A percentile compares a stretch with the other conserved stretches of the same genome.
phyloP scores from a whole-genome alignment of 2,888 invertebrate species.

The Ophion ellenae region DNA sequence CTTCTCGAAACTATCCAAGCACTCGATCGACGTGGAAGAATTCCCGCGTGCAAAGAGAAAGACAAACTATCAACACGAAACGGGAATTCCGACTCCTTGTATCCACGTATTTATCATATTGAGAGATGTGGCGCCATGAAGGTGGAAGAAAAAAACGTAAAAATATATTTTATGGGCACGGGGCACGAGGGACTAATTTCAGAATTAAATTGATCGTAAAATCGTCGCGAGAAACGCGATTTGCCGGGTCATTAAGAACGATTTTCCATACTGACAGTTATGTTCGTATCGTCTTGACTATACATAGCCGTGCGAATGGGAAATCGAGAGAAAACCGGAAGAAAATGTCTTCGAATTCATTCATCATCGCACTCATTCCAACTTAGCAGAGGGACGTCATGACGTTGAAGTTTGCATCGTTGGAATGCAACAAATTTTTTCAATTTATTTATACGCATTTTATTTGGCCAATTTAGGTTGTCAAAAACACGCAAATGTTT shows the following conservation, averaged over 20 bases:
- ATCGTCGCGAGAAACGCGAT: background rate
- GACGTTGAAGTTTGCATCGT: too few species aligned
- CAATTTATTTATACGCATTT: too few species aligned
- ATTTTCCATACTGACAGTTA: background rate
- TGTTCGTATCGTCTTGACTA: background rate
- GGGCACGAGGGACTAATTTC: background rate
- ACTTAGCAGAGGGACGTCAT: background rate
- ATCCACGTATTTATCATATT: conserved; percentile 10
- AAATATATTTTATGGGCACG: conserved; percentile 1
- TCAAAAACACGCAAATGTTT: too few species aligned
- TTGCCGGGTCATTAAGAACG: conserved; percentile 37
- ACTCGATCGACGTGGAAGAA: background rate
- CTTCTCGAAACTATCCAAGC: background rate
- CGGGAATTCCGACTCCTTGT: conserved; percentile 2
- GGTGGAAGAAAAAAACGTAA: background rate
- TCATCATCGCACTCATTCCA: background rate
- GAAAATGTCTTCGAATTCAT: background rate
- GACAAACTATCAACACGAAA: conserved; percentile 8
- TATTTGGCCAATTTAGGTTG: too few species aligned
- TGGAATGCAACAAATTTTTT: too few species aligned
- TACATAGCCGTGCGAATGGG: conserved; percentile 2
- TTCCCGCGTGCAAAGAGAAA: background rate
- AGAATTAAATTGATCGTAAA: conserved; percentile 54
- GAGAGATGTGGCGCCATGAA: conserved; percentile 6
- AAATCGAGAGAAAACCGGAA: background rate